phyloP scores from a whole-genome alignment of 2,888 invertebrate genomes.

The Agriotes lineatus region DNA sequence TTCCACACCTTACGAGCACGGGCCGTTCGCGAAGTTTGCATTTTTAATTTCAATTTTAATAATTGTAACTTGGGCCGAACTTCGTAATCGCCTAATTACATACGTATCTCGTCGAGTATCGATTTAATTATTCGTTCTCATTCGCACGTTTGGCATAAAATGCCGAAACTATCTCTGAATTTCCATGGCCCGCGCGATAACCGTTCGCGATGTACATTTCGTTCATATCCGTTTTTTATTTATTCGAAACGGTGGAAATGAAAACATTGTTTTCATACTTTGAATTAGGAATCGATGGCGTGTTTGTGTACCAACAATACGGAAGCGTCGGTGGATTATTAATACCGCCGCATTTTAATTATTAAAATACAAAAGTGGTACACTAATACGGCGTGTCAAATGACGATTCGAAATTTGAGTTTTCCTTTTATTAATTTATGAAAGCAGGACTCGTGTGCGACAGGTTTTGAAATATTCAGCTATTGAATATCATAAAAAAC shows the following conservation, averaged over 20 bases:
- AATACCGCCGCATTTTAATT: not conserved
- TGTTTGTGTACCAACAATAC: not conserved
- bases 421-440: no score
- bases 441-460: no score
- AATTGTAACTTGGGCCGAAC: constrained; percentile 16
- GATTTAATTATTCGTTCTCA: constrained; percentile 16
- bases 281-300: not conserved
- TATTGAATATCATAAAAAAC: no score
- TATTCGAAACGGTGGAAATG: constrained; percentile 17
- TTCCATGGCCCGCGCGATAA: constrained; percentile 31
- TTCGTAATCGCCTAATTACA: constrained; percentile 31
- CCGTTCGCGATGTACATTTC: constrained; percentile 7
- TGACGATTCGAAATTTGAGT: no score
- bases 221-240: constrained; percentile 23
- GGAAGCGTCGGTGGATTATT: not conserved
- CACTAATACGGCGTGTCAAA: not conserved
- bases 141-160: no score
- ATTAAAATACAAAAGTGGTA: not conserved
- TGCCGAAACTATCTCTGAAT: constrained; percentile 12
- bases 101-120: constrained; percentile 18
- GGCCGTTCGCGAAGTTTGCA: constrained; percentile 21
- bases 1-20: constrained; percentile 39
- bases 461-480: no score
- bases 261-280: constrained; percentile 10
- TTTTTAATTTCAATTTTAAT: constrained; percentile 34